Conservation (phyloP, 2,797 vertebrate genomes). For the Avahi laniger region DNA sequence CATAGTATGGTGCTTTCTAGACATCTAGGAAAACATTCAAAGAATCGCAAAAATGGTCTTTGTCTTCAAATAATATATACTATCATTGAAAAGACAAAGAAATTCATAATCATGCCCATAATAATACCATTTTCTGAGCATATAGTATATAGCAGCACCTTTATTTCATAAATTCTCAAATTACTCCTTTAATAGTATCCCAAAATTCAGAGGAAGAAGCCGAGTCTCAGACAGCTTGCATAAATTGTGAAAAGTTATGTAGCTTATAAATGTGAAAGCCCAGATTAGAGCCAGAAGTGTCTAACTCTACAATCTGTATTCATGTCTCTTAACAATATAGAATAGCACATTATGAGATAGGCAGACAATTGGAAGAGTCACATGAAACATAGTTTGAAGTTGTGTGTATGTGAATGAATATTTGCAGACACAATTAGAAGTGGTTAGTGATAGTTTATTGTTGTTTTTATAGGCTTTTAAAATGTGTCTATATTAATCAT, state of each 20-base stretch:
- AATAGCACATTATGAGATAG: background rate
- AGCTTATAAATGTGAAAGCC: background rate
- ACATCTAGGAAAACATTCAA: conserved; percentile 25
- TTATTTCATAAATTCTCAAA: conserved; percentile 29
- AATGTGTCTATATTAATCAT: background rate
- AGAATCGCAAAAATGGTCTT: background rate
- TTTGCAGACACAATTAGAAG: background rate
- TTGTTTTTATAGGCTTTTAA: background rate
- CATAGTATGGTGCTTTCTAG: background rate
- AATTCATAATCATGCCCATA: background rate
- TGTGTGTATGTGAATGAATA: background rate
- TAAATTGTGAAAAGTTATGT: background rate
- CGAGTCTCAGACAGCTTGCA: background rate
- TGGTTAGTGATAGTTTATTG: background rate
- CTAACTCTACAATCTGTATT: background rate
- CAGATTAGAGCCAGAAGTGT: background rate
- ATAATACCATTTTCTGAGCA: background rate
- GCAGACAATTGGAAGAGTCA: background rate
- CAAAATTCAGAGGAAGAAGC: background rate
- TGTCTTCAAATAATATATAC: background rate
- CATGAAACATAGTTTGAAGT: background rate
- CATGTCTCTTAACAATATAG: background rate
- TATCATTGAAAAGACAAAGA: background rate
- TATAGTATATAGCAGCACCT: background rate
- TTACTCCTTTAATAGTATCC: background rate